Base-by-base conservation (phyloP, 2,797 vertebrate genomes). In the Enteromius fasciolatus region DNA sequence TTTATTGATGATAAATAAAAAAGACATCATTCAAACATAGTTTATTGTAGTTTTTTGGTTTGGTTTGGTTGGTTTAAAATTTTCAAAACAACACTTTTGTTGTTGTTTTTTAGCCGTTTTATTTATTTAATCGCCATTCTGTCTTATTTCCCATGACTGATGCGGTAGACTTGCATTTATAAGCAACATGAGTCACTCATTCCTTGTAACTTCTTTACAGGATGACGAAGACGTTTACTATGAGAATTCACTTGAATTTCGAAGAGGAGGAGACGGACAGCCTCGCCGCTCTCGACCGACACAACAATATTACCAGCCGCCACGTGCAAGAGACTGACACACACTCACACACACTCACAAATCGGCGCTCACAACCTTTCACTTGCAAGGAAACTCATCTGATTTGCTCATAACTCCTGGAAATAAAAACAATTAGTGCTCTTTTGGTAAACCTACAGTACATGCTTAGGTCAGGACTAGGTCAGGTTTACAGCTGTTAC, bases 281-380 rank as follows among this genome's bases (percentile, higher is more conserved):
- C 97, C 97, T 20, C 93, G 97, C 79, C 92, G 97, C 57, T 95
- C 96, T 12, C 92, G 97, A 89, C 98, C 98, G 33, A 99, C 98
- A 31, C 97, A 98, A 87, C 97, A 98, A 89, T 99, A 98, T 93
- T 99, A 99, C 92, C 97, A 99, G 84, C 98, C 97, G 1, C 98
- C 98, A 25, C 94, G 97, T 92, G 97, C 98, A 90, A 96, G 97
- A 89, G 97, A 98, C 93, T 98, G 93, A 97, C 72, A 23, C 69
- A 63, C 70, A 25, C 23, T 33, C 79, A 50, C 54, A 69, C 54
- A 59, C 57, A 78, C 23, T 70, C 75, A 83, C 78, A 84, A 83
- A 84, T 54, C 48, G 88, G 89, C 86, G 87, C 41, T 20, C 63
- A n/a, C 39, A 41, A 28, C 1, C 64, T 48, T 59, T 76, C 18